phyloP scores from a whole-genome alignment of 2,888 invertebrate species.

The Strigamia crassipes region DNA sequence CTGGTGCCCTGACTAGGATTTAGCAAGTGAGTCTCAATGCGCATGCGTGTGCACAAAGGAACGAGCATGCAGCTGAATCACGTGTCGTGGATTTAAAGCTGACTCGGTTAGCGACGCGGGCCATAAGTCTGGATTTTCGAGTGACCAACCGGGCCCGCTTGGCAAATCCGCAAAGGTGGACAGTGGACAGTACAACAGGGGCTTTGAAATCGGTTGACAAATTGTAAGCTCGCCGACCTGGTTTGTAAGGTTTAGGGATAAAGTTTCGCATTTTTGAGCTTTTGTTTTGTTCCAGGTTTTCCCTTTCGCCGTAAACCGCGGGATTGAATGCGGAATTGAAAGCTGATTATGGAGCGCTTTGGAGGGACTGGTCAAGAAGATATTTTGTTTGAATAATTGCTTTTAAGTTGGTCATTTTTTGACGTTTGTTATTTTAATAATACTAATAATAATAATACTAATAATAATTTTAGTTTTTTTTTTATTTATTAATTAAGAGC shows the following conservation, averaged over 20 bases:
- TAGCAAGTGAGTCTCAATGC: not conserved
- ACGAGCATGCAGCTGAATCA: not conserved
- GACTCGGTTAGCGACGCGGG: not conserved
- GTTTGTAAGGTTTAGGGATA: not conserved
- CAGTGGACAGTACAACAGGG: not conserved
- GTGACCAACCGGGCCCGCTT: not conserved
- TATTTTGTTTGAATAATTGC: too few relatives aligned
- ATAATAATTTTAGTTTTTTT: too few relatives aligned
- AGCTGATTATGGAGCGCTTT: too few relatives aligned
- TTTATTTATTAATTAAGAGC: too few relatives aligned
- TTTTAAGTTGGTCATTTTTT: too few relatives aligned
- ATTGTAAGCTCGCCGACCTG: not conserved
- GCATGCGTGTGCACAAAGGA: not conserved
- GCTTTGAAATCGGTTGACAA: not conserved
- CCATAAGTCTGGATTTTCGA: not conserved
- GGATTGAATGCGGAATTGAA: too few relatives aligned
- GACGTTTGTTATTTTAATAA: too few relatives aligned
- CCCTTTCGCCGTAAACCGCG: too few relatives aligned
- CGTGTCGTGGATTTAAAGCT: not conserved
- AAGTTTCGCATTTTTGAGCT: not conserved
- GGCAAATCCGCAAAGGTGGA: not conserved
- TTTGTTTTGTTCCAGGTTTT: not conserved
- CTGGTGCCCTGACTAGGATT: not conserved
- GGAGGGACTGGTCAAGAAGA: too few relatives aligned
- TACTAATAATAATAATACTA: too few relatives aligned